Evolutionary conservation across 2,797 vertebrate species (phyloP).

Genomic region (Poliocrania exsul): DNA sequence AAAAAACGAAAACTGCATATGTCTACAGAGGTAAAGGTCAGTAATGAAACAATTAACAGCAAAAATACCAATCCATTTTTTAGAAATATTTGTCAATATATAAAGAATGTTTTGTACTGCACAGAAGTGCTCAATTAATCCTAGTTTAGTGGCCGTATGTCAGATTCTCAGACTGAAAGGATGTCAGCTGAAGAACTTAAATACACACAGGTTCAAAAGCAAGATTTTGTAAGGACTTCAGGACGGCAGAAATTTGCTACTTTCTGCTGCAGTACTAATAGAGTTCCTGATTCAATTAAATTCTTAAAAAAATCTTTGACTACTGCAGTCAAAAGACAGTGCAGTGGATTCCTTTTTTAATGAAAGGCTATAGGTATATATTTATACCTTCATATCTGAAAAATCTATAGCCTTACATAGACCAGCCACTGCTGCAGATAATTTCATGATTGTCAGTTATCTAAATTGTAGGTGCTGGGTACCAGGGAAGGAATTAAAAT

Average conservation of each 20-base stretch:
- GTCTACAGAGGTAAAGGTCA: slow-evolving; percentile 85
- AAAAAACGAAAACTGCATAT: slow-evolving; percentile 85
- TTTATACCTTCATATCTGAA: neutral
- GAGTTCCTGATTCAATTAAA: neutral
- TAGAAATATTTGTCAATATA: slow-evolving; percentile 88
- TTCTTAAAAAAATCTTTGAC: neutral
- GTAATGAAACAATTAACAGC: slow-evolving; percentile 85
- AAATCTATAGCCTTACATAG: neutral
- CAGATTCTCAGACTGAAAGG: slow-evolving; percentile 81
- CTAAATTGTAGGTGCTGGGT: neutral
- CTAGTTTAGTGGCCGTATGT: slow-evolving; percentile 81
- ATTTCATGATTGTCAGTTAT: slow-evolving; percentile 3
- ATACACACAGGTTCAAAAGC: slow-evolving; percentile 72
- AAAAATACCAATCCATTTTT: slow-evolving; percentile 86
- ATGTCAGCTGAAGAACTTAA: slow-evolving; percentile 77
- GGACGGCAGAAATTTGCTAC: slow-evolving; percentile 42
- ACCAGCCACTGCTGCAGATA: neutral
- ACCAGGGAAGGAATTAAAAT: slow-evolving; percentile 26
- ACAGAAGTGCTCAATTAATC: slow-evolving; percentile 85
- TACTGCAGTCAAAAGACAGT: neutral
- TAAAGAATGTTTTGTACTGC: slow-evolving; percentile 86
- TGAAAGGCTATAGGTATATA: neutral
- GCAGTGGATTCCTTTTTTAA: neutral
- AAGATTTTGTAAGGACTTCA: slow-evolving; percentile 60
- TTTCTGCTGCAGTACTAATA: neutral